Conservation (phyloP, 2,888 invertebrate species). For the Atherix ibis region DNA sequence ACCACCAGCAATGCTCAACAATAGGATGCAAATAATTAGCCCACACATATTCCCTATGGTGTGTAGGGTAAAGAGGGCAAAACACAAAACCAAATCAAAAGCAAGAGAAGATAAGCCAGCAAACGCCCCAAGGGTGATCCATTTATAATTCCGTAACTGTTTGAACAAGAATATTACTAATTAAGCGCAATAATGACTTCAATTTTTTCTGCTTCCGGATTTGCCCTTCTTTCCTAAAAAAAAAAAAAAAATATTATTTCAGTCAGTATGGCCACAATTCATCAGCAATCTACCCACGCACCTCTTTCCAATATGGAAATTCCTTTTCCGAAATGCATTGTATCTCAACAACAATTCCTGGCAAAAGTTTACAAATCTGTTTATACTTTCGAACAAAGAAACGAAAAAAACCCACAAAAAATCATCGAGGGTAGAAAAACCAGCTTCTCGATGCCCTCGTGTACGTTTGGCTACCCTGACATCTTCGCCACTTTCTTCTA, state of each 20-base stretch:
- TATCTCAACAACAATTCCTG: constrained; percentile 2
- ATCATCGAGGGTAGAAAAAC: no score
- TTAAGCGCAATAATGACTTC: constrained; percentile 12
- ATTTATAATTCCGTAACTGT: constrained; percentile 13
- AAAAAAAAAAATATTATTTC: no score
- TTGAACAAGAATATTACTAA: constrained; percentile 13
- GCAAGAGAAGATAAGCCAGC: constrained; percentile 9
- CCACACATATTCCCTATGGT: no score
- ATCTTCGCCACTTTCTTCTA: no score
- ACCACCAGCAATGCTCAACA: no score
- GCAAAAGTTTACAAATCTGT: constrained; percentile 8
- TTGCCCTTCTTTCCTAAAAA: constrained; percentile 2
- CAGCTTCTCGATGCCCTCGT: no score
- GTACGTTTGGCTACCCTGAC: no score
- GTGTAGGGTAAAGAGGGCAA: not conserved
- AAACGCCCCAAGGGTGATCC: constrained; percentile 10
- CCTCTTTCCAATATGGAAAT: no score
- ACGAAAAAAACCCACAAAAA: not conserved
- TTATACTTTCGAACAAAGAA: constrained; percentile 2
- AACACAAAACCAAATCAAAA: not conserved
- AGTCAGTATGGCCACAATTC: no score
- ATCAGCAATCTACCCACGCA: no score
- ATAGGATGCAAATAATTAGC: no score
- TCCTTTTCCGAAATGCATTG: not conserved
- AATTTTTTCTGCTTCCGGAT: constrained; percentile 10